phyloP scores from a whole-genome alignment of 2,797 vertebrate genomes.

The Vipera ursinii region DNA sequence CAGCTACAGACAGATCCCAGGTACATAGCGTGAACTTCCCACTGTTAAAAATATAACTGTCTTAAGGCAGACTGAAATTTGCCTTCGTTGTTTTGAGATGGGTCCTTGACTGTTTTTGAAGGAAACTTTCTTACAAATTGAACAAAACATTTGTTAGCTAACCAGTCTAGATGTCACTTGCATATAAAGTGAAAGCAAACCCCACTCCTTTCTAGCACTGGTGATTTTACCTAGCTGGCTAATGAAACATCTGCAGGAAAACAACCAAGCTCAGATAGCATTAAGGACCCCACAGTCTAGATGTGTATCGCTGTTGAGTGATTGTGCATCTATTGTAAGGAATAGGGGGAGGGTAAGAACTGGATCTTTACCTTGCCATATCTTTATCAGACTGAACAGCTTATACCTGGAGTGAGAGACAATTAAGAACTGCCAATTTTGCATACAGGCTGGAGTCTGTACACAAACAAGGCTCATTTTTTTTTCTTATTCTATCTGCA shows the following conservation, averaged over 20 bases:
- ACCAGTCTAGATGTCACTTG: background rate
- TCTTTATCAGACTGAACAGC: background rate
- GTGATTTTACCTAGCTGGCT: background rate
- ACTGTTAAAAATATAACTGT: background rate
- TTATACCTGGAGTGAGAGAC: background rate
- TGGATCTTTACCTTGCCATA: background rate
- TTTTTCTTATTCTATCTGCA: slow-evolving; percentile 43
- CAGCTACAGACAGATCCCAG: background rate
- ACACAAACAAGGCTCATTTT: slow-evolving; percentile 20
- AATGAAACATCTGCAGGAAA: background rate
- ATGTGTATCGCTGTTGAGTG: background rate
- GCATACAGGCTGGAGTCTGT: background rate
- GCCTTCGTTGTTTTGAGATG: background rate
- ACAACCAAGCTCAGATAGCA: background rate
- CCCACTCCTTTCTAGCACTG: background rate
- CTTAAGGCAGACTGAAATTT: background rate
- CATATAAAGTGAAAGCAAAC: background rate
- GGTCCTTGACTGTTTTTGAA: background rate
- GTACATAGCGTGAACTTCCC: background rate
- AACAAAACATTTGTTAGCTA: background rate
- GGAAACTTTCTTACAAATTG: background rate
- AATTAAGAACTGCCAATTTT: background rate
- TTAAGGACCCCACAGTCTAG: background rate
- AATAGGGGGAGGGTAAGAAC: background rate
- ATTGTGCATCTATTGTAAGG: background rate